A percentile compares a stretch with the other conserved stretches of the same genome.
These are phyloP conservation scores for Tillus elongatus DNA, from an alignment of 2,888 invertebrate genomes.

Conservation along the genomic window DNA sequence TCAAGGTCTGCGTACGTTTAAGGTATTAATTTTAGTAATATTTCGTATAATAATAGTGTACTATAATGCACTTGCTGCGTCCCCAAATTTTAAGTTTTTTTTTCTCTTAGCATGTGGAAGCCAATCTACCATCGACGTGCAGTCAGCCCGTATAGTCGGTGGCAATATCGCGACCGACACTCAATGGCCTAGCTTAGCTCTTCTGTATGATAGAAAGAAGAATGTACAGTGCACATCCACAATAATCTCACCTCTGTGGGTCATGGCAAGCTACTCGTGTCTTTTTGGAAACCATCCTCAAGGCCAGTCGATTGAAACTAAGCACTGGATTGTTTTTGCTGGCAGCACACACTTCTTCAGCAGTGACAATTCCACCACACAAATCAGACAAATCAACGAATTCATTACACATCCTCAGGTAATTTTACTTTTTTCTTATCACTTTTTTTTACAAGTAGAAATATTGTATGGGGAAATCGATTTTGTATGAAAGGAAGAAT, in stretches of 20 bases:
- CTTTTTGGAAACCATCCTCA: slow-evolving; percentile 26
- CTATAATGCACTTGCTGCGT: too few relatives aligned
- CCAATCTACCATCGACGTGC: slow-evolving; percentile 31
- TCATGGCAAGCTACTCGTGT: slow-evolving; percentile 44
- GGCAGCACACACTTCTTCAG: slow-evolving; percentile 37
- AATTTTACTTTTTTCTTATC: too few relatives aligned
- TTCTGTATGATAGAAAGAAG: slow-evolving; percentile 42
- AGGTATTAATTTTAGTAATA: too few relatives aligned
- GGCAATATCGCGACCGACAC: slow-evolving; percentile 43
- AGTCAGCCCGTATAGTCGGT: slow-evolving; percentile 44
- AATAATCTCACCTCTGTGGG: slow-evolving; percentile 44
- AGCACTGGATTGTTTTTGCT: slow-evolving; percentile 36
- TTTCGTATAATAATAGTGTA: too few relatives aligned
- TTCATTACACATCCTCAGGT: slow-evolving; percentile 50
- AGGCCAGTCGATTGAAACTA: slow-evolving; percentile 9
- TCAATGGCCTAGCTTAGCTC: slow-evolving; percentile 51
- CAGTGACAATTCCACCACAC: slow-evolving; percentile 34
- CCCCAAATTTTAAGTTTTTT: too few relatives aligned
- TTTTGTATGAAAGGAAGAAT: too few relatives aligned
- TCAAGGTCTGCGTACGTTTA: too few relatives aligned
- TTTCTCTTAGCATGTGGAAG: slow-evolving; percentile 43
- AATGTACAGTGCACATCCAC: slow-evolving; percentile 45
- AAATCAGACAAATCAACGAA: slow-evolving; percentile 36
- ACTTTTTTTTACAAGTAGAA: too few relatives aligned
- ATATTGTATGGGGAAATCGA: too few relatives aligned